Evolutionary conservation across 2,797 vertebrate species (phyloP).

Genomic region (Diceros bicornis): DNA sequence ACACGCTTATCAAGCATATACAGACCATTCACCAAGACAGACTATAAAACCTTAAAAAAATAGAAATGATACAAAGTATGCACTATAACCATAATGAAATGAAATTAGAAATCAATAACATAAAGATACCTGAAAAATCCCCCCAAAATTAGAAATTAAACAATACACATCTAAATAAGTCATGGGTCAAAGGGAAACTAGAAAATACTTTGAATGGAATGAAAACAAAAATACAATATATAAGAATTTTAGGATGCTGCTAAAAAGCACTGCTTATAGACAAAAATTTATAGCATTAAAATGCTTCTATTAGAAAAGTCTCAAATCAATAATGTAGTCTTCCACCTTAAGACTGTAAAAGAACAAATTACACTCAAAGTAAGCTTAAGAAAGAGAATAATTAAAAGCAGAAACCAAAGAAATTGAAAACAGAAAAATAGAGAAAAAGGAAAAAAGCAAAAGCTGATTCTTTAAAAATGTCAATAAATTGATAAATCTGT

Average conservation of each 20-base stretch:
- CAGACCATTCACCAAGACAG: background rate
- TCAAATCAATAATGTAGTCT: slow-evolving; percentile 12
- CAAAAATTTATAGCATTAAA: background rate
- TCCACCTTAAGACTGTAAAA: background rate
- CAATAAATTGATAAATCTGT: background rate
- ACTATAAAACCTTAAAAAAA: background rate
- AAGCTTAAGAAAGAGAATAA: background rate
- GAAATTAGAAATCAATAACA: background rate
- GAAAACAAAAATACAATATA: background rate
- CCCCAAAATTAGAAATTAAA: background rate
- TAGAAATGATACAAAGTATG: background rate
- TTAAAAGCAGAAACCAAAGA: background rate
- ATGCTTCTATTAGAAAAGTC: background rate
- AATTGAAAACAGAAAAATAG: background rate
- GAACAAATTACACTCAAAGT: background rate
- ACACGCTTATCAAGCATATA: background rate
- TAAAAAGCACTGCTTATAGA: background rate
- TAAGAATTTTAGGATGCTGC: background rate
- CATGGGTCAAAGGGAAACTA: background rate
- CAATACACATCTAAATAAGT: no score
- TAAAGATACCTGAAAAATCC: background rate
- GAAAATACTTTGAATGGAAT: background rate
- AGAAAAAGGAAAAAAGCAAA: background rate
- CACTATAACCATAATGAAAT: background rate
- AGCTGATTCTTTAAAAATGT: background rate